Percentiles rank a stretch among this genome's conserved stretches.
These are phyloP conservation scores for Donacobius atricapilla DNA, from an alignment of 2,113 vertebrate species.

Conservation along the genomic window DNA sequence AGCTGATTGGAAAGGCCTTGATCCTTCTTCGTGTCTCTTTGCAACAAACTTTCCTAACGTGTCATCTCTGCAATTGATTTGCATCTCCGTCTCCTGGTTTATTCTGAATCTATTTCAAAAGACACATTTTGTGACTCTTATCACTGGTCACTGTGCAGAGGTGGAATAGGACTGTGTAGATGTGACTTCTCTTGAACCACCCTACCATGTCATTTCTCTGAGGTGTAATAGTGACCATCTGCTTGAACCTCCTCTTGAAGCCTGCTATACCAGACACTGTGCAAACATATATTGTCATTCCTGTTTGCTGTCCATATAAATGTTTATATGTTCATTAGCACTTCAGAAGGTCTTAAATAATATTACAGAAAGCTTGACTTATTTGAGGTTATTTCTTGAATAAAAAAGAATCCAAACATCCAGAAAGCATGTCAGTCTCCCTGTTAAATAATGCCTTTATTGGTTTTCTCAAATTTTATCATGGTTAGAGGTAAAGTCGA, in stretches of 20 bases:
- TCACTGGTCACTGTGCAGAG: not conserved
- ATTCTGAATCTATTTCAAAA: not conserved
- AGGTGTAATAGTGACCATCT: not conserved
- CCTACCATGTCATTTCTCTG: not conserved
- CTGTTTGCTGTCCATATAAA: not conserved
- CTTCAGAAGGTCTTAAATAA: constrained; percentile 2
- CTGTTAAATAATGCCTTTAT: not conserved
- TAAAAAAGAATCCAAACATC: not conserved
- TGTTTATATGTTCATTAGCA: not conserved
- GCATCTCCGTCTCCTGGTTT: not conserved
- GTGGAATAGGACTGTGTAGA: not conserved
- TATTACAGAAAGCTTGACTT: not conserved
- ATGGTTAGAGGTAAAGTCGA: constrained; percentile 1
- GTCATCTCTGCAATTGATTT: not conserved
- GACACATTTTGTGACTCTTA: not conserved
- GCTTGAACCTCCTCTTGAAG: not conserved
- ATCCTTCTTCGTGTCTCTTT: not conserved
- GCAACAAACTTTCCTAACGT: not conserved
- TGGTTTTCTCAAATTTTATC: not conserved
- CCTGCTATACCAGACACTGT: not conserved
- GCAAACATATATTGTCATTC: not conserved
- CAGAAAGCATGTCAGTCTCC: not conserved
- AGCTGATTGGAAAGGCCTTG: not conserved
- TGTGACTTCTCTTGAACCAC: not conserved
- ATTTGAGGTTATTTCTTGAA: not conserved